A percentile compares a stretch with the other conserved stretches of the same genome.
These are phyloP conservation scores for Masticophis lateralis DNA, from an alignment of 2,797 vertebrate genomes.

Conservation along the genomic window DNA sequence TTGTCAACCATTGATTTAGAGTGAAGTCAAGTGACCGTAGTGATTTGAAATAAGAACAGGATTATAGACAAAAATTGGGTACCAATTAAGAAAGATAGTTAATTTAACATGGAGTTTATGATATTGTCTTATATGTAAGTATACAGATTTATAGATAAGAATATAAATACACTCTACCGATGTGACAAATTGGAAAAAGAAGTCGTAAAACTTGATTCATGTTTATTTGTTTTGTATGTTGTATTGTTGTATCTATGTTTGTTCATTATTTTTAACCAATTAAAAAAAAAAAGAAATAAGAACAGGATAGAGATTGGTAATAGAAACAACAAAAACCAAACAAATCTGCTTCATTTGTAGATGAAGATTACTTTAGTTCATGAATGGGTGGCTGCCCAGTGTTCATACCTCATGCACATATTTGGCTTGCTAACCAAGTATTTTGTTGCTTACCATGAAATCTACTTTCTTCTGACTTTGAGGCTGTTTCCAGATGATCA, in stretches of 20 bases:
- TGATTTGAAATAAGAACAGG: not conserved
- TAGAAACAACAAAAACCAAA: not conserved
- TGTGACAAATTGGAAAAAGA: too few species aligned
- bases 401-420: not conserved
- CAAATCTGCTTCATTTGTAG: not conserved
- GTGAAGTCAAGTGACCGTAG: not conserved
- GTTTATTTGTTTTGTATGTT: too few species aligned
- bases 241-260: too few species aligned
- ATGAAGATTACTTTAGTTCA: not conserved
- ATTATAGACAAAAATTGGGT: not conserved
- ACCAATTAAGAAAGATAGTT: too few species aligned
- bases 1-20: not conserved
- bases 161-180: too few species aligned
- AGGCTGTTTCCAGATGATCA: slow-evolving; percentile 81
- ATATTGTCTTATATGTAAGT: too few species aligned
- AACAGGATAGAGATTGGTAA: not conserved
- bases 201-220: too few species aligned
- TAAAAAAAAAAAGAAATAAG: not conserved
- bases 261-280: too few species aligned
- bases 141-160: too few species aligned
- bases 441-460: slow-evolving; percentile 76
- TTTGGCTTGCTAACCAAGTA: not conserved
- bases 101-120: too few species aligned
- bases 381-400: not conserved
- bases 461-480: slow-evolving; percentile 76